Percentiles rank a stretch among this genome's conserved stretches.
These are phyloP conservation scores for Andrena bicolor DNA, from an alignment of 2,888 invertebrate genomes.

Conservation along the genomic window DNA sequence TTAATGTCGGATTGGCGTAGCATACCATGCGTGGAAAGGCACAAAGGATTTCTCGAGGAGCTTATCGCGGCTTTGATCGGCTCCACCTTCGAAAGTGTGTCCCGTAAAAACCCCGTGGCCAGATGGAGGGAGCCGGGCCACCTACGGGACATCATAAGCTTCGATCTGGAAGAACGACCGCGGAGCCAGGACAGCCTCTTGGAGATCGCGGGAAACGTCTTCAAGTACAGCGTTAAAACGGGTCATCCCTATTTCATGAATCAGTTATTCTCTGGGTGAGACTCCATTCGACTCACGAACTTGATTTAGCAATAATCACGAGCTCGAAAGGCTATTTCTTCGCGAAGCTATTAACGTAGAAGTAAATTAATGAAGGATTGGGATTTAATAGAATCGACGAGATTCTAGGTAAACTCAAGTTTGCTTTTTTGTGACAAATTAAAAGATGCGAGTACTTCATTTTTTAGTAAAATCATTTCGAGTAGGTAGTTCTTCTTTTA, in stretches of 20 bases:
- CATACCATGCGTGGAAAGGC: conserved; percentile 80
- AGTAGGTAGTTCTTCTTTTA: too few relatives aligned
- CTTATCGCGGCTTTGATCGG: conserved; percentile 84
- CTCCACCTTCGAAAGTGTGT: conserved; percentile 83
- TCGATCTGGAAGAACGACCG: conserved; percentile 83
- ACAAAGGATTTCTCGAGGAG: conserved; percentile 83
- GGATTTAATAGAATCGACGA: not conserved
- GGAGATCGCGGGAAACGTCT: conserved; percentile 84
- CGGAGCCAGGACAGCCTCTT: conserved; percentile 84
- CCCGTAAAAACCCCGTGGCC: conserved; percentile 84
- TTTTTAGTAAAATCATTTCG: too few relatives aligned
- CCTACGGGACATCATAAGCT: conserved; percentile 84
- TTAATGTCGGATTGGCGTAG: conserved; percentile 69
- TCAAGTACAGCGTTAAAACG: conserved; percentile 87
- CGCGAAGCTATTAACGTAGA: not conserved
- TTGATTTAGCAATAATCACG: not conserved
- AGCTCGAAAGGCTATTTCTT: too few relatives aligned
- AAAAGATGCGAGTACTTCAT: too few relatives aligned
- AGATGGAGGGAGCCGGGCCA: conserved; percentile 86
- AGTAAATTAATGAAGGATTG: not conserved
- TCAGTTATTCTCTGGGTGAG: conserved; percentile 87
- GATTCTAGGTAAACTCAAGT: not conserved
- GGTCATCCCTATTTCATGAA: conserved; percentile 87
- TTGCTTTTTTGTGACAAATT: too few relatives aligned
- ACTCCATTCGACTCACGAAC: conserved; percentile 17